These are phyloP conservation scores for Pheosia gnoma DNA, from an alignment of 2,888 invertebrate genomes.

Conservation along the genomic window DNA sequence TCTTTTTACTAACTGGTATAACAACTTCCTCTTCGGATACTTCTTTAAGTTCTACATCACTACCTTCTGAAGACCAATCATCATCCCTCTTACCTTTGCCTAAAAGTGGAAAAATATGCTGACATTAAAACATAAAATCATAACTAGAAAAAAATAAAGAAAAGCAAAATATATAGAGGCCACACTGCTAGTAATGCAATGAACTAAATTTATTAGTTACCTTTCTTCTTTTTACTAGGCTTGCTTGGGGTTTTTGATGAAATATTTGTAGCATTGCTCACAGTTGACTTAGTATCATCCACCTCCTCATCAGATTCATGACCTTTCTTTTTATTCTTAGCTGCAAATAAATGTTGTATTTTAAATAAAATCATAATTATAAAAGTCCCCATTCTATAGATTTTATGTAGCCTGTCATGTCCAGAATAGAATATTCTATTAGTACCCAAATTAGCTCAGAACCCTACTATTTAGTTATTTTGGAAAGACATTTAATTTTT, in stretches of 20 bases:
- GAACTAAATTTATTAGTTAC: slow-evolving; percentile 36
- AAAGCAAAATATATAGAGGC: background rate
- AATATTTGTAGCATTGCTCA: slow-evolving; percentile 58
- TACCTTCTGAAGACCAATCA: slow-evolving; percentile 83
- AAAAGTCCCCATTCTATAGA: too few relatives aligned
- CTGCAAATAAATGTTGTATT: slow-evolving; percentile 37
- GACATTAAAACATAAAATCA: too few relatives aligned
- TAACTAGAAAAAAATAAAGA: background rate
- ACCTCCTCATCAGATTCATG: slow-evolving; percentile 72
- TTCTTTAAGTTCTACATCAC: slow-evolving; percentile 73
- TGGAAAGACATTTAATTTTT: too few relatives aligned
- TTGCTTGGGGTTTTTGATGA: slow-evolving; percentile 58
- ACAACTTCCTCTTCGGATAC: slow-evolving; percentile 69
- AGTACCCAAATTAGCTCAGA: too few relatives aligned
- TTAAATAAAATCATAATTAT: background rate
- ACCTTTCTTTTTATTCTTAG: slow-evolving; percentile 75
- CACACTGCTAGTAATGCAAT: background rate
- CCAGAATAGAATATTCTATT: too few relatives aligned
- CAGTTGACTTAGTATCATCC: slow-evolving; percentile 67
- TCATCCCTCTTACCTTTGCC: slow-evolving; percentile 82
- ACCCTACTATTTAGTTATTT: too few relatives aligned
- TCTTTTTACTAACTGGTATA: slow-evolving; percentile 75
- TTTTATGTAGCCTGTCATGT: too few relatives aligned
- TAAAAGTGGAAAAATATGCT: slow-evolving; percentile 25
- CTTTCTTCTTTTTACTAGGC: slow-evolving; percentile 76